These are phyloP conservation scores for Bedellia somnulentella DNA, from an alignment of 2,888 invertebrate genomes.

Conservation along the genomic window DNA sequence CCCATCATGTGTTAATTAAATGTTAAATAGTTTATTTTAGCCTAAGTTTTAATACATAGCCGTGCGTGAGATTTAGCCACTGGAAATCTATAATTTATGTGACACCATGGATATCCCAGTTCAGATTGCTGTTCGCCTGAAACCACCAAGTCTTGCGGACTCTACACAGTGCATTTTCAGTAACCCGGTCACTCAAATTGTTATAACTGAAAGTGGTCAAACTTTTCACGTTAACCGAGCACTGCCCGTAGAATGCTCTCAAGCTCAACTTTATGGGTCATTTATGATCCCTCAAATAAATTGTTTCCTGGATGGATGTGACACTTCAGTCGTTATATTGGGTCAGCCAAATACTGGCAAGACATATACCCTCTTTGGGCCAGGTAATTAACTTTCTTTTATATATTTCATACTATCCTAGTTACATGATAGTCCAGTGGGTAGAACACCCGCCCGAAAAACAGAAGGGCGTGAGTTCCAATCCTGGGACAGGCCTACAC, in stretches of 20 bases:
- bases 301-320: conserved; percentile 71
- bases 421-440: too few relatives aligned
- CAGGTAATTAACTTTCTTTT: conserved; percentile 40
- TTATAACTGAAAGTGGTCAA: conserved; percentile 63
- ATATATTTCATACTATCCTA: conserved; percentile 1
- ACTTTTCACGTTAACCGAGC: conserved; percentile 55
- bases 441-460: too few relatives aligned
- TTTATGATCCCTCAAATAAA: conserved; percentile 68
- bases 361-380: conserved; percentile 72
- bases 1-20: too few relatives aligned
- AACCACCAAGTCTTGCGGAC: conserved; percentile 58
- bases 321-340: conserved; percentile 72
- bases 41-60: too few relatives aligned
- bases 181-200: conserved; percentile 60
- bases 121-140: conserved; percentile 71
- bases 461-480: too few relatives aligned
- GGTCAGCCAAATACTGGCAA: conserved; percentile 71
- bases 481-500: too few relatives aligned
- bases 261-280: conserved; percentile 65
- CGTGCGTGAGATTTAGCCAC: too few relatives aligned
- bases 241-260: conserved; percentile 62
- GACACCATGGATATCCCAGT: conserved; percentile 69
- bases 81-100: too few relatives aligned
- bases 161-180: conserved; percentile 62
- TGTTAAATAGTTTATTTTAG: too few relatives aligned